Evolutionary conservation across 2,113 vertebrate genomes (phyloP).

Genomic region (Diglossa brunneiventris): DNA sequence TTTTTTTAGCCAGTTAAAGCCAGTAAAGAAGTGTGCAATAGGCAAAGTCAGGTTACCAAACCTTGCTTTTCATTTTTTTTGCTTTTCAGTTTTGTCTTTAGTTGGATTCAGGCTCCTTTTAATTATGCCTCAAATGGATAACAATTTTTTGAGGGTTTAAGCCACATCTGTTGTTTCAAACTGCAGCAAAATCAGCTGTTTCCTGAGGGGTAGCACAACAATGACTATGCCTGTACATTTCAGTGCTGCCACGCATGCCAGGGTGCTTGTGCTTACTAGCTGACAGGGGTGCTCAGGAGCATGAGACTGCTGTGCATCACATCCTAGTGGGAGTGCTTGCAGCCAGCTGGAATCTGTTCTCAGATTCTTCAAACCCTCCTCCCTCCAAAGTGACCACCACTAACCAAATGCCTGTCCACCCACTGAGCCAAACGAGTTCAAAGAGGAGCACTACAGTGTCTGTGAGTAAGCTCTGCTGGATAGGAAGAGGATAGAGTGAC

Average conservation of each 20-base stretch:
- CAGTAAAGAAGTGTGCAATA: background rate
- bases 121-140: background rate
- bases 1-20: background rate
- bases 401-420: background rate
- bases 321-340: background rate
- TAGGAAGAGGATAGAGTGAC: background rate
- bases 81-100: background rate
- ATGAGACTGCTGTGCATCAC: background rate
- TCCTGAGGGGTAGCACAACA: background rate
- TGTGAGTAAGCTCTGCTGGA: constrained; percentile 1
- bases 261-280: background rate
- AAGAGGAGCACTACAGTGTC: background rate
- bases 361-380: background rate
- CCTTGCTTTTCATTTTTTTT: background rate
- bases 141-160: background rate
- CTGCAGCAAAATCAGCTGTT: background rate
- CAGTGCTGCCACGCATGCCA: background rate
- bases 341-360: background rate
- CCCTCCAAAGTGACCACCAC: background rate
- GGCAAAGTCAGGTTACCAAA: background rate
- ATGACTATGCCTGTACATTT: background rate
- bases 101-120: background rate
- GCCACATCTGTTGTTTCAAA: background rate
- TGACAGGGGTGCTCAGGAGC: background rate
- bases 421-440: constrained; percentile 14